Evolutionary conservation across 2,113 vertebrate species (phyloP).

Genomic region (Actinemys pallida): DNA sequence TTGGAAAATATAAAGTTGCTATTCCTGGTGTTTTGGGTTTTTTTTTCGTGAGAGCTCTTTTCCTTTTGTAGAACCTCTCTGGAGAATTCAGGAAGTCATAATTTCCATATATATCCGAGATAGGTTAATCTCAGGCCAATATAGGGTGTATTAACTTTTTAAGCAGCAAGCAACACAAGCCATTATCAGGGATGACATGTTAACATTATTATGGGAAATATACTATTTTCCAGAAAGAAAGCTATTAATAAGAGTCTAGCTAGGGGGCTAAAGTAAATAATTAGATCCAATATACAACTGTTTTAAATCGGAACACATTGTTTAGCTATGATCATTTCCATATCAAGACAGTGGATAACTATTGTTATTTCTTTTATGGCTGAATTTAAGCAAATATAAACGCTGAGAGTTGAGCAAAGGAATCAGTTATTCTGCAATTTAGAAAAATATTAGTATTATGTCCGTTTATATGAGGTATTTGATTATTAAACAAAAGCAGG

Average conservation of each 20-base stretch:
- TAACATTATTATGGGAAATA: not conserved
- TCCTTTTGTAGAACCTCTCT: not conserved
- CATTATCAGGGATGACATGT: not conserved
- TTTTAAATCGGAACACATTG: slow-evolving; percentile 41
- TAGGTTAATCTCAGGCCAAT: not conserved
- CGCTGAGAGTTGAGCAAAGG: not conserved
- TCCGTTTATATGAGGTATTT: not conserved
- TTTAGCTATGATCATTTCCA: slow-evolving; percentile 27
- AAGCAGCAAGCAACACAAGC: rapidly evolving
- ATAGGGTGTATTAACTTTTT: not conserved
- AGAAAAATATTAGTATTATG: not conserved
- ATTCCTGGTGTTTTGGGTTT: not conserved
- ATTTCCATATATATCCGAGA: not conserved
- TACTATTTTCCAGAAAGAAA: not conserved
- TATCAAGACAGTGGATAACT: slow-evolving; percentile 43
- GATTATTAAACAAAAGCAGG: not conserved
- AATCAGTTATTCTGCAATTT: not conserved
- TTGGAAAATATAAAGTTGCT: not conserved
- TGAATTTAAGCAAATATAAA: slow-evolving; percentile 23
- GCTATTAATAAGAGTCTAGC: not conserved
- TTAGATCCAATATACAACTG: not conserved
- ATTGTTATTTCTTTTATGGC: not conserved
- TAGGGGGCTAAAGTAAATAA: not conserved
- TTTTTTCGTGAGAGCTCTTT: not conserved
- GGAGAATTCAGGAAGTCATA: not conserved